Percentiles rank a stretch among this genome's conserved stretches.
These are phyloP conservation scores for Oxyscelio sp. DNA, from an alignment of 2,888 invertebrate species.

Conservation along the genomic window DNA sequence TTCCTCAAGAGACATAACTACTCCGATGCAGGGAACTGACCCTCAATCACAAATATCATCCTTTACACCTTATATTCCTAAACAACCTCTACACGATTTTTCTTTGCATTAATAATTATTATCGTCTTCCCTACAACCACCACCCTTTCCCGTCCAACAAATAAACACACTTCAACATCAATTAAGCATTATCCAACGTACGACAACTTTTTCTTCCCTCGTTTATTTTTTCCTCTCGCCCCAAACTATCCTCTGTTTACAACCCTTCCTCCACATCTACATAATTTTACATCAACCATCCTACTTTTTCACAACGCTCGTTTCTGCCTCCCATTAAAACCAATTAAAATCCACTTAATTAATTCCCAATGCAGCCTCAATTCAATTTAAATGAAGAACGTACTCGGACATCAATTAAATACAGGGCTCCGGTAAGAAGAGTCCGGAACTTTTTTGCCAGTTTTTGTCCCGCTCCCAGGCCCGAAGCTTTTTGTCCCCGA, in stretches of 20 bases:
- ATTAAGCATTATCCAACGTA: no score
- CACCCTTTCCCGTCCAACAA: no score
- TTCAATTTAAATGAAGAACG: constrained; percentile 41
- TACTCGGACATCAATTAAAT: constrained; percentile 40
- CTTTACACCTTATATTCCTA: no score
- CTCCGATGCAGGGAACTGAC: no score
- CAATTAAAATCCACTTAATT: constrained; percentile 34
- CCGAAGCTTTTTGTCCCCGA: background rate
- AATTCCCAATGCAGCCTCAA: constrained; percentile 16
- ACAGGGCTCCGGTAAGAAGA: background rate
- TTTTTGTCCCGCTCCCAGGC: constrained; percentile 9
- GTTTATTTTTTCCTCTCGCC: no score
- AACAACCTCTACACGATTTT: no score
- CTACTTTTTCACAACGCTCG: constrained; percentile 2
- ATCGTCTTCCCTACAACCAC: no score
- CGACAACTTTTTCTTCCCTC: no score
- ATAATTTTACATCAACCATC: background rate
- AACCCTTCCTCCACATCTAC: background rate
- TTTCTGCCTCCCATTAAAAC: background rate
- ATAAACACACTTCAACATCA: no score
- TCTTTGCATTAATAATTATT: no score
- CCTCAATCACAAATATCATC: no score
- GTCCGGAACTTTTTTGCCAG: background rate
- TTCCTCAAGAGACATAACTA: no score
- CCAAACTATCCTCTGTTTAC: background rate